phyloP scores from a whole-genome alignment of 2,113 vertebrate genomes.

The Silurus glanis region DNA sequence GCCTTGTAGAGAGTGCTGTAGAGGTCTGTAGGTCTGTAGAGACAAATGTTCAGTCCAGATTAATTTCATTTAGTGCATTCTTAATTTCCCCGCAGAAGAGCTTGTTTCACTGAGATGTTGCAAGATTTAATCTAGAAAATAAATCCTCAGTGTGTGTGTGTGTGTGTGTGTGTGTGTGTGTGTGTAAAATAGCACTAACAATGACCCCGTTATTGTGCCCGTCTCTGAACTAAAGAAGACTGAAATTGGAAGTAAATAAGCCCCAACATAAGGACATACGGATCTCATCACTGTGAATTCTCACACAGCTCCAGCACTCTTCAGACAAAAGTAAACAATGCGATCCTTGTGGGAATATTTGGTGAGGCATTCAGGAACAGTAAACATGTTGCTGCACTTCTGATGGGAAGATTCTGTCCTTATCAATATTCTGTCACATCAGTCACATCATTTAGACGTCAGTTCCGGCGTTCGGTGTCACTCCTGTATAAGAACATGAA shows the following conservation, averaged over 20 bases:
- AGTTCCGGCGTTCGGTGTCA: background rate
- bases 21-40: too few species aligned
- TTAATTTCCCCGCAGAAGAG: background rate
- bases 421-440: background rate
- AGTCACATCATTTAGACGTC: background rate
- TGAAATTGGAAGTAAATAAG: background rate
- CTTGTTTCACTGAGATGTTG: background rate
- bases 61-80: background rate
- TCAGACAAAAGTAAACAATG: slow-evolving; percentile 16
- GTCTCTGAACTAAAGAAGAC: too few species aligned
- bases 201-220: background rate
- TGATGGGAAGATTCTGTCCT: slow-evolving; percentile 19
- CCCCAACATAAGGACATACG: background rate
- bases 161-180: too few species aligned
- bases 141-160: too few species aligned
- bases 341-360: slow-evolving; percentile 10
- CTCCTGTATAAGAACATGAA: background rate
- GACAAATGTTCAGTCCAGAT: slow-evolving; percentile 19
- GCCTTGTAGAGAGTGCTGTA: background rate
- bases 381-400: background rate
- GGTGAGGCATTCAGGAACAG: slow-evolving; percentile 4
- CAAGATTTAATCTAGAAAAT: background rate
- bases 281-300: background rate
- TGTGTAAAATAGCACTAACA: background rate
- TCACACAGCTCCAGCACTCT: background rate